Percentiles rank a stretch among this genome's conserved stretches.
phyloP scores from a whole-genome alignment of 2,797 vertebrate species.

The Propithecus perrieri region DNA sequence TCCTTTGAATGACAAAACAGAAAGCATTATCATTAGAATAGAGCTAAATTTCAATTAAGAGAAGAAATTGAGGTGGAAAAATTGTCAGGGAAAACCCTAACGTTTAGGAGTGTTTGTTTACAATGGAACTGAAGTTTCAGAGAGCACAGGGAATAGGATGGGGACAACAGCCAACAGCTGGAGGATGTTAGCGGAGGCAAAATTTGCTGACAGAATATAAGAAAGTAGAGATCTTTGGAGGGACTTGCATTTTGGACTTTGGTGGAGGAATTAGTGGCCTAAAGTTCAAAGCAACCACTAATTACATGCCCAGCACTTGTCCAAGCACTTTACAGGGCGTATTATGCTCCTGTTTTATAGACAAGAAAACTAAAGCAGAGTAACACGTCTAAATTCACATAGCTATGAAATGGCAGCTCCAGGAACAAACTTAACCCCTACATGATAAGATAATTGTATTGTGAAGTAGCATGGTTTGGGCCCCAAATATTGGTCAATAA shows the following conservation, averaged over 20 bases:
- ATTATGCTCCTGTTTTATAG: neutral
- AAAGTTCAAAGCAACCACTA: neutral
- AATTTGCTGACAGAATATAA: neutral
- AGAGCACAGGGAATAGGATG: neutral
- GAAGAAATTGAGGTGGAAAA: neutral
- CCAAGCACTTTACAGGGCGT: neutral
- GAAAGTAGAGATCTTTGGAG: neutral
- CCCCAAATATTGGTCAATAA: neutral
- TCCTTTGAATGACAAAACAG: neutral
- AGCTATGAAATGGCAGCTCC: neutral
- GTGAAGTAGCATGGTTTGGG: neutral
- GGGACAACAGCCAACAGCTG: neutral
- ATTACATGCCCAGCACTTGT: neutral
- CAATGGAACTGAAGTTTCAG: neutral
- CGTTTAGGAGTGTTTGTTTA: neutral
- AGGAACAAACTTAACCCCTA: neutral
- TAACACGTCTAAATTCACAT: neutral
- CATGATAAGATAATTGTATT: neutral
- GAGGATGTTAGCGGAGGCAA: neutral
- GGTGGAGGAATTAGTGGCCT: neutral
- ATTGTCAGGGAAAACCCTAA: neutral
- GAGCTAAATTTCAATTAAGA: neutral
- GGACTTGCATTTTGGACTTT: neutral
- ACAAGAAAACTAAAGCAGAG: neutral
- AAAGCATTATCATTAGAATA: neutral